These are phyloP conservation scores for Steinernema scapterisci DNA, from an alignment of 2,888 invertebrate species.

Conservation along the genomic window DNA sequence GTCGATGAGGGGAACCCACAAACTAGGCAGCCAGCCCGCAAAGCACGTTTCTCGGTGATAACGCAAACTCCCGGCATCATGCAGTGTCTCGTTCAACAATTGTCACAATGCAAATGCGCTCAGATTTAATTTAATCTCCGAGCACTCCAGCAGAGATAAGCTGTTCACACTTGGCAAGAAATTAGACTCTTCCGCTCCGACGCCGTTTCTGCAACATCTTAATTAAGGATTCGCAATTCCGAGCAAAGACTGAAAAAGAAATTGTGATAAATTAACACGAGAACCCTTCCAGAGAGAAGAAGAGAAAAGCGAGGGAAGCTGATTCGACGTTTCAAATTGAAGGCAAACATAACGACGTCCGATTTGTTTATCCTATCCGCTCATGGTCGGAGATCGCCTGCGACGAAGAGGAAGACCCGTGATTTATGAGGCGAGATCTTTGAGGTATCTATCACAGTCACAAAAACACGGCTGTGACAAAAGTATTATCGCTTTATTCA, in stretches of 20 bases:
- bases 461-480: not conserved
- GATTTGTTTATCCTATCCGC: conserved; percentile 21
- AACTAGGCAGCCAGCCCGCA: conserved; percentile 8
- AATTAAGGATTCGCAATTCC: too few species aligned
- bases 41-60: not conserved
- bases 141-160: not conserved
- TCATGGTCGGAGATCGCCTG: conserved; percentile 2
- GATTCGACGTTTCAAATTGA: too few species aligned
- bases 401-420: not conserved
- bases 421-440: conserved; percentile 1
- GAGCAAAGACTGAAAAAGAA: not conserved
- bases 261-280: not conserved
- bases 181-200: too few species aligned
- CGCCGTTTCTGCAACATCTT: too few species aligned
- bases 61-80: conserved; percentile 9
- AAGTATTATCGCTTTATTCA: not conserved
- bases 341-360: conserved; percentile 5
- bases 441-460: not conserved
- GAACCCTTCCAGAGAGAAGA: not conserved
- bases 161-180: too few species aligned
- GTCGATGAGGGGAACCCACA: not conserved
- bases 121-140: conserved; percentile 19
- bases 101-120: not conserved
- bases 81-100: not conserved
- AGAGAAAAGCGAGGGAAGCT: not conserved